Evolutionary conservation across 2,113 vertebrate genomes (phyloP), one percentile per base, ranked within the genome.

Genomic region (Furnarius figulus): DNA sequence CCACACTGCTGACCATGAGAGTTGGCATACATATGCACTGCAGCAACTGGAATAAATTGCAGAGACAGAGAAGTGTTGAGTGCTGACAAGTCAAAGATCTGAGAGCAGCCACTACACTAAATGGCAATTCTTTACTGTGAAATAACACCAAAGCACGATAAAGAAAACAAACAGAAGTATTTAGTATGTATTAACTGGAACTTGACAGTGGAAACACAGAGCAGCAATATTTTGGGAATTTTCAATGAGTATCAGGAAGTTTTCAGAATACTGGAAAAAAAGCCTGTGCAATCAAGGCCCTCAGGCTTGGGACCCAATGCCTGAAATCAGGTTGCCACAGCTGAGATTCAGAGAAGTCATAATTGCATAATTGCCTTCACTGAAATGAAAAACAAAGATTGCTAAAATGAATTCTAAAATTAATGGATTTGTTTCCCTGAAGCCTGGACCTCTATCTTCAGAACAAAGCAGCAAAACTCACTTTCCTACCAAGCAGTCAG

Each of bases 31-130:
- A 39, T 18, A 92, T 22, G 50, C 46, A 70, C 72, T 83, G 75
- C 72, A 88, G 59, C 76, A 94, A 56, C 35, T 71, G 72, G 62
- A 84, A 93, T 50, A 88, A 73, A 85, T 31, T 59, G 61, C 85
- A 59, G 67, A 65, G 20, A 66, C 14, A n/a, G 58, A 68, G n/a
- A 75, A 85, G 44, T 10, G 82, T 5, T 44, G 46, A 73, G 55
- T 9, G 46, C 67, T 85, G 85, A 71, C 84, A 93, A 81, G 61
- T 8, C 8, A 6, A 77, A 86, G 59, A 74, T 59, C 70, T 87
- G 56, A 92, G 61, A 84, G 52, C 27, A 95, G 61, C 7, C 56
- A 35, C 27, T 49, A 37, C 12, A 37, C 24, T 47, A 44, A 87
- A 78, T 68, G 23, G 24, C 85, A 35, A 56, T 53, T 63, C 14